Percentiles rank a stretch among this genome's conserved stretches.
These are phyloP conservation scores for Platichthys stellatus DNA, from an alignment of 2,113 vertebrate species.

Conservation along the genomic window DNA sequence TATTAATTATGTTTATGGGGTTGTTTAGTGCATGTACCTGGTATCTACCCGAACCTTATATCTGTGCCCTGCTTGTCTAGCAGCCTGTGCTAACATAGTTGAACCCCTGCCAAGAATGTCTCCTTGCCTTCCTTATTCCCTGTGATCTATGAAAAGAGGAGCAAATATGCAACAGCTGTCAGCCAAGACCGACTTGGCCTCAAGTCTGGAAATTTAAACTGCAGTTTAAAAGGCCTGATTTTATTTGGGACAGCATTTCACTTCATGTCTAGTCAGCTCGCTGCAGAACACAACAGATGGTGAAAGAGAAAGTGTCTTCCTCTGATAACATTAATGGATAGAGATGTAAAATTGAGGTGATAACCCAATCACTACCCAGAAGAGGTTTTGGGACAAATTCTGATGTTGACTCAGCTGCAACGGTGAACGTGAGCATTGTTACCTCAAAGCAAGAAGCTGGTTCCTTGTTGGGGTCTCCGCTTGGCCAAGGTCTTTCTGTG, in stretches of 20 bases:
- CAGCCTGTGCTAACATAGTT: conserved; percentile 38
- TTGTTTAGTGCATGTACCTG: background rate
- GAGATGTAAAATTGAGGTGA: background rate
- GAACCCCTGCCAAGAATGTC: conserved; percentile 25
- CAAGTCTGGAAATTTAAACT: conserved; percentile 45
- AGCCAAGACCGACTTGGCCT: conserved; percentile 14
- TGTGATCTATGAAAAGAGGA: conserved; percentile 6
- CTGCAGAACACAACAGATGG: conserved; percentile 44
- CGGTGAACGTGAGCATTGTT: too few species aligned
- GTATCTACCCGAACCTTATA: background rate
- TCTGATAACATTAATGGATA: conserved; percentile 26
- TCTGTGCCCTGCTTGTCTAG: conserved; percentile 1
- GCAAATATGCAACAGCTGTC: conserved; percentile 44
- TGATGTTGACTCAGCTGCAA: background rate
- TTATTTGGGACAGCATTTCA: conserved; percentile 41
- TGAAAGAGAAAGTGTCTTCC: conserved; percentile 28
- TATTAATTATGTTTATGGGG: background rate
- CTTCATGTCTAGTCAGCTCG: conserved; percentile 33
- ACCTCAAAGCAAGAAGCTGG: too few species aligned
- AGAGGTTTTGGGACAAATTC: background rate
- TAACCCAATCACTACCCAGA: too few species aligned
- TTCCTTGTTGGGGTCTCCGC: too few species aligned
- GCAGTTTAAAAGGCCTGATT: conserved; percentile 44
- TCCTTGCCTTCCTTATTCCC: conserved; percentile 26
- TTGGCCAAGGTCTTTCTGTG: too few species aligned